Base-by-base conservation (phyloP, 2,113 vertebrate species). In the Solea senegalensis region DNA sequence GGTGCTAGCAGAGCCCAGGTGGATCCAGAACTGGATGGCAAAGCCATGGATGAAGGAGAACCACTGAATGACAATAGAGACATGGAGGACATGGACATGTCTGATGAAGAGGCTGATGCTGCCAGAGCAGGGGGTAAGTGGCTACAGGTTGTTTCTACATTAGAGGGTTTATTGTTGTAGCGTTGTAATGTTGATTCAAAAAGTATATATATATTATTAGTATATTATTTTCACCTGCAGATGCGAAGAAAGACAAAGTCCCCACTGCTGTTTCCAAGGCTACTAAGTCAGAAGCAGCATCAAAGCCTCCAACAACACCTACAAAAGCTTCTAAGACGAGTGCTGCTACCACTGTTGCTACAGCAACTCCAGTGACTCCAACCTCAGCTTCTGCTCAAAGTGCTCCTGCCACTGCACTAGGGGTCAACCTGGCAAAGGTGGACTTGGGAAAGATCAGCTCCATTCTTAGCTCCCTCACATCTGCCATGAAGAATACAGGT, bases 371-470 rank as follows among this genome's bases (percentile, higher is more conserved):
- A 84, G 67, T 89, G 61, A 2, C 45, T 61, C 76, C 91, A 63
- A 53, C 94, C 34, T 56, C 82, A 13, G 39, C 67, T 90, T 80
- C 52, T 63, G 63, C 66, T 87, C 0, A 90, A 78, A 74, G 87
- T 59, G 0, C 9, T 63, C 68, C 89, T 69, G 8, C 92, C 83
- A 67, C 86, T n/a, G 8, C 85, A 2, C 81, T 98, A 85, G 96
- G 96, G 56, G 85, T 94, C 61, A 98, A 96, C 87, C 89, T 99
- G 82, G 97, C 97, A 69, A 99, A 98, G 10, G 97, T 99, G 83
- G 98, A 99, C 90, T 89, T 99, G 81, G 98, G 97, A 21, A 99
- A 99, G 88, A 99, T 99, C 91, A 98, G 96, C 90, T 99, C 98
- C 75, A 99, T 99, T 57, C 95, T 99, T 8, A 99, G 93, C 89